These are phyloP conservation scores for Limnodromus scolopaceus DNA, from an alignment of 2,797 vertebrate genomes.

Conservation along the genomic window DNA sequence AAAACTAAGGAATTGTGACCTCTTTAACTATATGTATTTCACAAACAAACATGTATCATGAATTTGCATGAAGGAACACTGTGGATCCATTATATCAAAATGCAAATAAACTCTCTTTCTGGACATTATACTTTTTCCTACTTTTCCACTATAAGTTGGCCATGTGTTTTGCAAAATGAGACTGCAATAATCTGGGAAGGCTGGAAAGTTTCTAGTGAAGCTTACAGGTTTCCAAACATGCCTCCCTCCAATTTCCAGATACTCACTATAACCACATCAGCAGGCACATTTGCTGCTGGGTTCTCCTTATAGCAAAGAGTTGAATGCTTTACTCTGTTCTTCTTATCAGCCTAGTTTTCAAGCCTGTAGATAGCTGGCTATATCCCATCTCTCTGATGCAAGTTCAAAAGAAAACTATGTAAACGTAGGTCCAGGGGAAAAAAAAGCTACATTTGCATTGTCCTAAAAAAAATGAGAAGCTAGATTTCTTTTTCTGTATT, in stretches of 20 bases:
- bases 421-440: neutral
- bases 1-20: neutral
- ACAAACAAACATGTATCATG: neutral
- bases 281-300: neutral
- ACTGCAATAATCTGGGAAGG: neutral
- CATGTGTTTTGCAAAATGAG: neutral
- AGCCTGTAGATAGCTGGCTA: neutral
- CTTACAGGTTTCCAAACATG: neutral
- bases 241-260: neutral
- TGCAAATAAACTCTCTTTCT: neutral
- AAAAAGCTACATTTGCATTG: neutral
- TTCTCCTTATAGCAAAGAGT: neutral
- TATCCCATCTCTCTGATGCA: neutral
- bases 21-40: neutral
- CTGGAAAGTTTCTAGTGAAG: neutral
- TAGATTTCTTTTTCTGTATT: neutral
- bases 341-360: slow-evolving; percentile 13
- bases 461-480: neutral
- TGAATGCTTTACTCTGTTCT: neutral
- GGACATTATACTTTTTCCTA: neutral
- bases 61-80: neutral
- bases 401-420: slow-evolving; percentile 1
- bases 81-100: neutral
- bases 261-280: neutral
- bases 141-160: neutral